Conservation (phyloP, 1,140 invertebrate genomes). For the Pomacea maculata region DNA sequence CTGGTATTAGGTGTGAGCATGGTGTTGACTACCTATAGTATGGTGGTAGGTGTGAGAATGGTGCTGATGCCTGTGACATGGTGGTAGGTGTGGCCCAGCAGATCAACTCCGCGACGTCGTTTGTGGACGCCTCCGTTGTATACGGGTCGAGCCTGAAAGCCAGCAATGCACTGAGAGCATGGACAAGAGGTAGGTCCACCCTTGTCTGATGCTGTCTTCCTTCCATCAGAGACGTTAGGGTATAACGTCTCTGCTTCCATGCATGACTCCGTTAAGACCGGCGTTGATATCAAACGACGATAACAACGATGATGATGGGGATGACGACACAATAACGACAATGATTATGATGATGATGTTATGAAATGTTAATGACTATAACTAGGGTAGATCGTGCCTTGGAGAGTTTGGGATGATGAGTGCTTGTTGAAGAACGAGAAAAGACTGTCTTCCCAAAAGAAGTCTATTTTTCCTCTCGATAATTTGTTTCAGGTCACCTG, state of each 20-base stretch:
- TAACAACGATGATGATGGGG: not conserved
- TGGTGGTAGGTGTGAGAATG: no score
- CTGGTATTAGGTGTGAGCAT: no score
- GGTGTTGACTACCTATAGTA: no score
- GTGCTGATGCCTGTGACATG: not conserved
- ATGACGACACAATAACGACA: not conserved
- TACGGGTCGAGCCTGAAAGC: conserved; percentile 68
- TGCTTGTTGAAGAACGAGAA: not conserved
- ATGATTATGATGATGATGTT: no score
- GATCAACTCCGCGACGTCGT: conserved; percentile 84
- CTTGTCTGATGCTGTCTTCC: conserved; percentile 43
- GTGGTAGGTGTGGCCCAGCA: conserved; percentile 76
- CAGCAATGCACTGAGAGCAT: conserved; percentile 13
- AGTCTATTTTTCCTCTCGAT: no score
- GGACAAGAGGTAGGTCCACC: conserved; percentile 21
- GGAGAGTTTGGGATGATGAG: not conserved
- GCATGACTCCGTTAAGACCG: not conserved
- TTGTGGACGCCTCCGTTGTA: conserved; percentile 83
- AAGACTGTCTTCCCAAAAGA: no score
- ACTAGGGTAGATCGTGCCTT: no score
- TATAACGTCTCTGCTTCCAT: no score
- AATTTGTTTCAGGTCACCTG: no score
- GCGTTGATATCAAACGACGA: not conserved
- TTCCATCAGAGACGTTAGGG: no score
- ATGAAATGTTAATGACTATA: no score